Base-by-base conservation (phyloP, 2,888 invertebrate species). In the Labia minor region DNA sequence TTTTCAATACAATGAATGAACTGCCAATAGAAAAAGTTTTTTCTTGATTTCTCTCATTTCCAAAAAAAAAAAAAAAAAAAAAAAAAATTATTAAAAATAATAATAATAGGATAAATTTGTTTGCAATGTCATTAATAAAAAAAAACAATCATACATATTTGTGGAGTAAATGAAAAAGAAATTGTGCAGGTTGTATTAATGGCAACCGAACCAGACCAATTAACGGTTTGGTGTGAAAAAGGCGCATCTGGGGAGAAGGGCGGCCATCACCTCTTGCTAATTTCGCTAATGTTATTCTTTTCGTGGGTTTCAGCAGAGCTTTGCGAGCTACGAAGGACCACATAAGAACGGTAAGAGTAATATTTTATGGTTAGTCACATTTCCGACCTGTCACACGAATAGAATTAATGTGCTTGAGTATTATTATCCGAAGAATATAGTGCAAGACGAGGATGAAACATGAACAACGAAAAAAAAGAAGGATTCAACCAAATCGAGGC, bases 341-440 rank as follows among this genome's bases (percentile, higher is more conserved):
- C 63, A 20, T 21, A 63, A 19, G 63, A 21, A 21, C 26, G 63
- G 37, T 64, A 11, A 67, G 67, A 61, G 21, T 66, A 37, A 68
- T 68, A 66, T 66, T 68, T 68, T 66, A 66, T 64, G 66, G 66
- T 68, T 66, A 68, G 68, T 68, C 68, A 68, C 64, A 66, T 66
- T 68, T 66, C 66, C 68, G 66, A 66, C 66, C 64, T 66, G 68
- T 68, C 68, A 21, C 63, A 21, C 19, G 66, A 21, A 18, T 21
- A 63, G 21, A 68, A 68, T 68, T 68, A 66, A 68, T 66, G 68
- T 63, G 61, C 49, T 61, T 26, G 33, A 61, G 66, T 68, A 66
- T 68, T 68, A 68, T 66, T 66, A 68, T 63, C 66, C 64, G 21
- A 49, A 68, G 64, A 65, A 68, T 65, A 65, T 37, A 66, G 61